Evolutionary conservation across 1,140 invertebrate genomes (phyloP), one percentile per base, ranked within the genome.

Genomic region (Drosophila serrata): DNA sequence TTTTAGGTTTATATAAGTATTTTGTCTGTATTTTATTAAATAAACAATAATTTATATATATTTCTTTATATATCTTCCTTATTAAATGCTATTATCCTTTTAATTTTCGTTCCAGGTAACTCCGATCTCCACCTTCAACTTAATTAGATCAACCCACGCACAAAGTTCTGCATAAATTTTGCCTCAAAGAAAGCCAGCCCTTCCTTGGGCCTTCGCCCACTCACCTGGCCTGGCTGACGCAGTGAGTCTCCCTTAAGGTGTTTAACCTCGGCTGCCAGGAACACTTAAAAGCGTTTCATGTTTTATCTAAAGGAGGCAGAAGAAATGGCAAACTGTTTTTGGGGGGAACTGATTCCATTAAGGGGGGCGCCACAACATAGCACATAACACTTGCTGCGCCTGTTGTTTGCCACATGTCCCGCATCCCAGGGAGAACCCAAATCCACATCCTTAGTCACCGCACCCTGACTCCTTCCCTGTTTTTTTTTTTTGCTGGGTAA

Each of bases 271-370:
- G 39, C 45, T 68, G 67, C 40, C 19, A 59, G 57, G 53, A 72
- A 53, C 76, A 85, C 81, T 86, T 85, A 57, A 86, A 81, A 60
- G 70, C 74, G 63, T 81, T 75, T 70, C 82, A 85, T 80, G 59
- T 84, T 82, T 76, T 78, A 78, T 78, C 73, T 68, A 39, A 39
- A 48, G 56, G 33, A 59, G 75, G 75, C 61, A 56, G 31, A 37
- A 37, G 46, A 48, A 27, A 27, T 33, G 49, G 46, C 46, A 39
- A 17, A 37, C 51, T 53, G 19, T 45, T 76, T 24, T 24, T n/a
- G n/a, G 31, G 40, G 53, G 60, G 72, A 53, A 73, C 68, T 61
- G 70, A 74, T 75, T 65, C 74, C 74, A 77, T 77, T 77, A 77
- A 74, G 74, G 73, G 73, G 53, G 73, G 73, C 73, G 49, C 68